Base-by-base conservation (phyloP, 1,140 invertebrate species). In the Drosophila watanabei region DNA sequence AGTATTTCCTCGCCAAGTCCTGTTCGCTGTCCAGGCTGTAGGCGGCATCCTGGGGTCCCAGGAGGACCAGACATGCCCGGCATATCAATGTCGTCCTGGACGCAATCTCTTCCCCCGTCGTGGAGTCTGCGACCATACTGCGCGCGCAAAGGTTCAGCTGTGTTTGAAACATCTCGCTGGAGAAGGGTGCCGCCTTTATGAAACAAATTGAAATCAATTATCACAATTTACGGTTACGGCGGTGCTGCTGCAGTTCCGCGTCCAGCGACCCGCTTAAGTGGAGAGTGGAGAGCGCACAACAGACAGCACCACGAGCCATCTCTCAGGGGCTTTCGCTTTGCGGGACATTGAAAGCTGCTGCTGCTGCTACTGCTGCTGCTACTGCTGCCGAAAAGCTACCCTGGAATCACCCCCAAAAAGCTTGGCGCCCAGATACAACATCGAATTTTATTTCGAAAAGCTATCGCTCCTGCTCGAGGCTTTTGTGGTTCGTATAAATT, bases 311-410 rank as follows among this genome's bases (percentile, higher is more conserved):
- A 52, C 65, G 52, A 60, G 35, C 49, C 52, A 33, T 57, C 49
- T 37, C 54, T 39, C n/a, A 9, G 33, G 46, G 52, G 52, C 68
- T 79, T 76, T 82, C 48, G 73, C 75, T 41, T 68, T 52, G 71
- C 79, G 85, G 83, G 84, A 87, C 65, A 79, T 66, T 71, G 51
- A 87, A 87, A 87, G 83, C 79, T 79, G 73, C 56, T 60, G 66
- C 37, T 39, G 11, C 16, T 51, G 32, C 13, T 54, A n/a, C n/a
- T n/a, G 83, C 79, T 79, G 73, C 56, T 60, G 66, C 37, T 39
- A 13, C 16, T 51, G 32, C 13, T 54, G 52, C 39, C 16, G 24
- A 7, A 73, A 73, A 73, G 70, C 70, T 73, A 54, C 33, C 24
- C 24, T 52, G 58, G 54, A 58, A 62, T 61, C 28, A 41, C 37